Percentiles rank a stretch among this genome's conserved stretches.
phyloP scores from a whole-genome alignment of 2,888 invertebrate species.

The Gari tellinella region DNA sequence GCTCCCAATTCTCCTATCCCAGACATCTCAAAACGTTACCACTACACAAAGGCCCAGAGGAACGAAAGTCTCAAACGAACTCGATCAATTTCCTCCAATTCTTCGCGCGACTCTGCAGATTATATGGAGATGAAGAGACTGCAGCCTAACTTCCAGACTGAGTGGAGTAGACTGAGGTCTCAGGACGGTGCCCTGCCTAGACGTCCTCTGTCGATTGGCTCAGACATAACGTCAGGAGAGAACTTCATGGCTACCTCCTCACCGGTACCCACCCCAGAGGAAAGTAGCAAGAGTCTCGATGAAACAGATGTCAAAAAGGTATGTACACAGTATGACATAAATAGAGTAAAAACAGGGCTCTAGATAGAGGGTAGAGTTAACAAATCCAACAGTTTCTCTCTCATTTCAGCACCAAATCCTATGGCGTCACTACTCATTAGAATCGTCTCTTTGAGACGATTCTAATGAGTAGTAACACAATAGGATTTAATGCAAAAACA shows the following conservation, averaged over 20 bases:
- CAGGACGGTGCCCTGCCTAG: conserved; percentile 54
- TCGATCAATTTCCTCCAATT: conserved; percentile 69
- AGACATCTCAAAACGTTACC: conserved; percentile 58
- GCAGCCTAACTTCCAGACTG: conserved; percentile 67
- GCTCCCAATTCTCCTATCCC: conserved; percentile 38
- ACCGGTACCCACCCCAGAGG: conserved; percentile 29
- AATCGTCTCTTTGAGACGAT: no score
- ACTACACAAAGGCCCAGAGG: conserved; percentile 67
- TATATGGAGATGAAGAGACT: conserved; percentile 75
- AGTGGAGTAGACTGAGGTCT: conserved; percentile 75
- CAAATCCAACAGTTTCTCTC: no score
- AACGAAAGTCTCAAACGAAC: conserved; percentile 74
- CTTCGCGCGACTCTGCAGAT: conserved; percentile 66
- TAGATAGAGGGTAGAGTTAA: no score
- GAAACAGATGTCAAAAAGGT: conserved; percentile 38
- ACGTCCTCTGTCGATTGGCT: conserved; percentile 66
- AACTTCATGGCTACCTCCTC: conserved; percentile 39
- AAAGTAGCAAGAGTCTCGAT: conserved; percentile 23
- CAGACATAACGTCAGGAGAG: conserved; percentile 60
- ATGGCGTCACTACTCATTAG: no score
- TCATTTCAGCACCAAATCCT: no score
- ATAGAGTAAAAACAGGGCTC: no score
- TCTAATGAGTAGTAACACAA: no score
- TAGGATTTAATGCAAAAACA: no score
- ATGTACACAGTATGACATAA: no score